A percentile compares a stretch with the other conserved stretches of the same genome.
Evolutionary conservation across 2,113 vertebrate species (phyloP).

Genomic region (Arvicanthis niloticus): DNA sequence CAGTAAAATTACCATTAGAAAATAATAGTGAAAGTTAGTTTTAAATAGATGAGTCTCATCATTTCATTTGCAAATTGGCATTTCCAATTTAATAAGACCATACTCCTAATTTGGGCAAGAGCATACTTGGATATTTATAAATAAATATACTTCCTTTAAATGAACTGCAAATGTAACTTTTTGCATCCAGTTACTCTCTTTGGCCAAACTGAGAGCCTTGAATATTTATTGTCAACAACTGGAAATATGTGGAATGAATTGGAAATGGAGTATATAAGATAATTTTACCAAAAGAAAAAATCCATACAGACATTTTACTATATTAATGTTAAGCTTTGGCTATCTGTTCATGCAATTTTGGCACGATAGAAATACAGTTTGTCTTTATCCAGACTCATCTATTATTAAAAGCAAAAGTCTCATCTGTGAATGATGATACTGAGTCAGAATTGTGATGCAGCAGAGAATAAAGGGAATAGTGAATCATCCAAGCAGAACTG

Average conservation of each 20-base stretch:
- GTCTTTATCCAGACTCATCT: conserved; percentile 69
- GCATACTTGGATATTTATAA: neutral
- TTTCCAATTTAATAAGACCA: neutral
- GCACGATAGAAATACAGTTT: conserved; percentile 53
- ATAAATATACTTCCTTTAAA: neutral
- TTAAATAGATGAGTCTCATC: neutral
- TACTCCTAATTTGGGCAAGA: neutral
- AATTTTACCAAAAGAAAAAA: conserved; percentile 18
- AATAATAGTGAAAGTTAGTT: conserved; percentile 21
- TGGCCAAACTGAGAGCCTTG: conserved; percentile 19
- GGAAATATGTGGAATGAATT: conserved; percentile 38
- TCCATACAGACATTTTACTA: conserved; percentile 3
- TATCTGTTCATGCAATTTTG: conserved; percentile 39
- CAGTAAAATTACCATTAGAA: conserved; percentile 41
- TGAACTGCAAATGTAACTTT: neutral
- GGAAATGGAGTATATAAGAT: neutral
- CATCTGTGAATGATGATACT: conserved; percentile 56
- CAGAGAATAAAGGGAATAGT: conserved; percentile 79
- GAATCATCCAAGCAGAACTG: conserved; percentile 83
- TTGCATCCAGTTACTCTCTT: neutral
- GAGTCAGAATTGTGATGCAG: conserved; percentile 78
- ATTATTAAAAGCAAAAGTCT: conserved; percentile 61
- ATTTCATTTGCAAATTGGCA: conserved; percentile 66
- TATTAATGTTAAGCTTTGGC: conserved; percentile 36
- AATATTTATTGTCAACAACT: conserved; percentile 35